Conservation (phyloP, 1,140 invertebrate genomes). For the Drosophila prosaltans region DNA sequence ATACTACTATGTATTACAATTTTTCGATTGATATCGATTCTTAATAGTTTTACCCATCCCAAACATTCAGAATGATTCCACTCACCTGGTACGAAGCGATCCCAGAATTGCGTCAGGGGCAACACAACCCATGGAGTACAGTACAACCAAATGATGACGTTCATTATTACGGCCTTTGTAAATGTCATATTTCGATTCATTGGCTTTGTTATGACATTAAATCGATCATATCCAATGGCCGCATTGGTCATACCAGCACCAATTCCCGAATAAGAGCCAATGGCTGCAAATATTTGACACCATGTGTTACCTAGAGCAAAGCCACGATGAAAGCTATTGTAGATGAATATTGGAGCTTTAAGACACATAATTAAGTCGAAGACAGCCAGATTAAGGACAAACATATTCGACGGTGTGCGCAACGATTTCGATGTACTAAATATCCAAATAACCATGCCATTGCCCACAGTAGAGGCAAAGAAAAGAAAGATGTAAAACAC, state of each 20-base stretch:
- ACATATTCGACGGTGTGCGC: constrained; percentile 94
- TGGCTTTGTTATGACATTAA: constrained; percentile 91
- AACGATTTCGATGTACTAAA: constrained; percentile 91
- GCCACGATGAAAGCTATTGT: constrained; percentile 91
- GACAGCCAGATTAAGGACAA: constrained; percentile 93
- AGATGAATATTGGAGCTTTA: constrained; percentile 94
- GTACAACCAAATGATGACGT: constrained; percentile 90
- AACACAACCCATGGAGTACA: constrained; percentile 91
- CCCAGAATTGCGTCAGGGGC: constrained; percentile 91
- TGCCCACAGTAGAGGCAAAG: constrained; percentile 90
- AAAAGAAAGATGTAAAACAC: constrained; percentile 92
- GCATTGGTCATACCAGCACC: constrained; percentile 91
- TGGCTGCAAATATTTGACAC: constrained; percentile 90
- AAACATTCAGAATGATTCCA: too few species aligned
- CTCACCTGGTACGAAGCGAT: constrained; percentile 89
- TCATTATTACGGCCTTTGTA: constrained; percentile 89
- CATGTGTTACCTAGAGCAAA: constrained; percentile 89
- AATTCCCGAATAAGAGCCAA: constrained; percentile 91
- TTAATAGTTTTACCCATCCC: too few species aligned
- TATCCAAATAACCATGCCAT: constrained; percentile 95
- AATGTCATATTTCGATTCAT: constrained; percentile 91
- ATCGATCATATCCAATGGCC: constrained; percentile 82
- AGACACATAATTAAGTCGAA: constrained; percentile 95
- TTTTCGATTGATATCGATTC: too few species aligned
- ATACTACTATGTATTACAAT: too few species aligned